These are phyloP conservation scores for Teinopalpus imperialis DNA, from an alignment of 2,888 invertebrate species.

Conservation along the genomic window DNA sequence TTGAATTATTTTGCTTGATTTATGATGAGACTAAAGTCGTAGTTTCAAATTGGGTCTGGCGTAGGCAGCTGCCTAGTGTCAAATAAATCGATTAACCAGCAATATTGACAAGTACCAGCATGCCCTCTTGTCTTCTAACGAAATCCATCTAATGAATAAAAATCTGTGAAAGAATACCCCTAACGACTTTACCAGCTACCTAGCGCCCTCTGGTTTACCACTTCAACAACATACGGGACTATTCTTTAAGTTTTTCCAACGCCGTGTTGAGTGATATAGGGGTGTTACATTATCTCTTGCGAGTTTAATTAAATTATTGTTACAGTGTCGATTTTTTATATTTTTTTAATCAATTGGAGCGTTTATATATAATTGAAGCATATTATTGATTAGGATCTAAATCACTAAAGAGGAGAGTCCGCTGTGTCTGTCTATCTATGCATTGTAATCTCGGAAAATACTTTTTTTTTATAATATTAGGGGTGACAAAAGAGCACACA, in stretches of 20 bases:
- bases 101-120: conserved; percentile 35
- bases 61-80: no score
- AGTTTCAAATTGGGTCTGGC: no score
- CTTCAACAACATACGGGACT: conserved; percentile 37
- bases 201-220: conserved; percentile 35
- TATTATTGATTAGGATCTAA: no score
- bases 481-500: no score
- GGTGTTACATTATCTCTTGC: conserved; percentile 23
- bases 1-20: no score
- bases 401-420: no score
- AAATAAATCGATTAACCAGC: conserved; percentile 20
- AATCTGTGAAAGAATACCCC: conserved; percentile 32
- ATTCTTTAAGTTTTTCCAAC: conserved; percentile 29
- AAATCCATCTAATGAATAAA: conserved; percentile 43
- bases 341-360: no score
- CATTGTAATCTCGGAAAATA: no score
- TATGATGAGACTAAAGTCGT: no score
- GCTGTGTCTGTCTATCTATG: no score
- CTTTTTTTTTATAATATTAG: no score
- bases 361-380: no score
- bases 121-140: conserved; percentile 36
- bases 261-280: conserved; percentile 20
- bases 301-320: conserved; percentile 24
- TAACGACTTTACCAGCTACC: conserved; percentile 30
- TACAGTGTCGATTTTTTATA: conserved; percentile 1